A percentile compares a stretch with the other conserved stretches of the same genome.
Evolutionary conservation across 2,888 invertebrate genomes (phyloP).

Genomic region (Phyto melanocephala): DNA sequence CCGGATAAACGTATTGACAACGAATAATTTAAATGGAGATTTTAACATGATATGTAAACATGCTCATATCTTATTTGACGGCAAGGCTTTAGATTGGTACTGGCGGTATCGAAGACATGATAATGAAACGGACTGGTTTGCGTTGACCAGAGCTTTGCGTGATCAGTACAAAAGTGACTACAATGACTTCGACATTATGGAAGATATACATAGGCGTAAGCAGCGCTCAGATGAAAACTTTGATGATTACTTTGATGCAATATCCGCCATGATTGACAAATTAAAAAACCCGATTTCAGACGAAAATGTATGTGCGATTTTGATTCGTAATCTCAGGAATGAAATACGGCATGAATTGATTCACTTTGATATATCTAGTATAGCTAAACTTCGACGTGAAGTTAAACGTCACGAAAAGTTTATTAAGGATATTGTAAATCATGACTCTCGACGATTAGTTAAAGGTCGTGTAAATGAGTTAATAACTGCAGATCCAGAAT

Average conservation of each 20-base stretch:
- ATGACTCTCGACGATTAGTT: neutral
- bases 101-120: neutral
- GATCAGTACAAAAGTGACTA: neutral
- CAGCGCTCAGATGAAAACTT: neutral
- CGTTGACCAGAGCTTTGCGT: no score
- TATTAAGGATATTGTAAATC: neutral
- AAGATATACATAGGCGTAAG: neutral
- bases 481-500: neutral
- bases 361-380: neutral
- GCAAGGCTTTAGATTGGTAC: neutral
- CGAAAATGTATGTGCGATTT: neutral
- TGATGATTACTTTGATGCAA: neutral
- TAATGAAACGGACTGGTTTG: neutral
- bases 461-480: neutral
- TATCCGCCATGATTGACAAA: neutral
- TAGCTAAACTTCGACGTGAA: neutral
- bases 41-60: neutral
- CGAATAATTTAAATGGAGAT: neutral
- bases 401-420: constrained; percentile 6
- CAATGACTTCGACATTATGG: neutral
- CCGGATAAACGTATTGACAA: constrained; percentile 3
- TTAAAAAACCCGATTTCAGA: neutral
- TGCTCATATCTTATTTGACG: no score
- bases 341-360: constrained; percentile 9
- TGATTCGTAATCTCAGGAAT: neutral